phyloP scores from a whole-genome alignment of 1,140 invertebrate species.

The silkworm (Bombyx mori) region DNA sequence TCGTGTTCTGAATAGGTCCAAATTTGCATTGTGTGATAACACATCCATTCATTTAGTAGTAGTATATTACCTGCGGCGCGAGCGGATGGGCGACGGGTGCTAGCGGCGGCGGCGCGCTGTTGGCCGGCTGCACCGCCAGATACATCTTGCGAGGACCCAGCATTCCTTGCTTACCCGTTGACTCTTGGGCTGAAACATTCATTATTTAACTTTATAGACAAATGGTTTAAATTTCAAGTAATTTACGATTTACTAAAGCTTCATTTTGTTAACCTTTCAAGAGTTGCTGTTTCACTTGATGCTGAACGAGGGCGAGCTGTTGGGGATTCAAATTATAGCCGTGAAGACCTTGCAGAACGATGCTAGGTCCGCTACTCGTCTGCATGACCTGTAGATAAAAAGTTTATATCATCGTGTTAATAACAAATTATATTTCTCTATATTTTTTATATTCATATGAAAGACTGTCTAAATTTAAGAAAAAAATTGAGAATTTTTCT shows the following conservation, averaged over 20 bases:
- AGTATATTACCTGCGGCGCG: conserved; percentile 61
- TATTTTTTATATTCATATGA: no score
- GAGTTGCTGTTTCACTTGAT: conserved; percentile 90
- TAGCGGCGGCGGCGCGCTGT: conserved; percentile 41
- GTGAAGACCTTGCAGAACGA: conserved; percentile 86
- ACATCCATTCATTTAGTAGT: conserved; percentile 29
- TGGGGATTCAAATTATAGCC: conserved; percentile 85
- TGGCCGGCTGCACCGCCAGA: conserved; percentile 81
- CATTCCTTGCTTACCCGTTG: conserved; percentile 85
- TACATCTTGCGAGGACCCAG: conserved; percentile 89
- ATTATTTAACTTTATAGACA: conserved; percentile 1
- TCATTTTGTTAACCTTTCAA: conserved; percentile 77
- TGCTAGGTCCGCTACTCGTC: conserved; percentile 85
- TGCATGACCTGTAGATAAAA: conserved; percentile 77
- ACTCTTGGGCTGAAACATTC: conserved; percentile 78
- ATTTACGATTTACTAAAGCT: no score
- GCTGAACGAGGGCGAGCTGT: conserved; percentile 84
- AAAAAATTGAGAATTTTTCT: no score
- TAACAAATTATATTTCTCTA: no score
- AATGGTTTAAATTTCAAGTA: not conserved
- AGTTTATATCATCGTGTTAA: not conserved
- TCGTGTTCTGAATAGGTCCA: no score
- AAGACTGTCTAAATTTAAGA: no score
- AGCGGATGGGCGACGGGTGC: conserved; percentile 59
- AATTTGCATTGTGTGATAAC: no score